Conservation (phyloP, 2,797 vertebrate genomes). For the Coendou prehensilis region DNA sequence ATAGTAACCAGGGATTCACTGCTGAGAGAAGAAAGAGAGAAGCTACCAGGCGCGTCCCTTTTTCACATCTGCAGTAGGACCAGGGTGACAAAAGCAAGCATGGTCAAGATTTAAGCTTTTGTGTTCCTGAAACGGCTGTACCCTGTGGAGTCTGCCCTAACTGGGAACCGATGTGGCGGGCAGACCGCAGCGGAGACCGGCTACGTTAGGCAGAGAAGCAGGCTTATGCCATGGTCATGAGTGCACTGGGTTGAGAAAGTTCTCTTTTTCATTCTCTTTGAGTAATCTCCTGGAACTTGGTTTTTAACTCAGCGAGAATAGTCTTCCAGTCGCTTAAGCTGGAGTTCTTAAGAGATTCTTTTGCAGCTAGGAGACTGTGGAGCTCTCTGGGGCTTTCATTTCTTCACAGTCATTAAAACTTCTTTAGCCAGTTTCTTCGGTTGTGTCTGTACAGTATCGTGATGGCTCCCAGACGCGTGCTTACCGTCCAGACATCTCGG, state of each 20-base stretch:
- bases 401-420: constrained; percentile 28
- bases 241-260: not conserved
- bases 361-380: not conserved
- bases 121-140: not conserved
- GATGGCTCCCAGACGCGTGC: not conserved
- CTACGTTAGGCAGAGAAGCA: not conserved
- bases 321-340: not conserved
- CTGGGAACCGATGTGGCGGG: not conserved
- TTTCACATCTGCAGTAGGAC: not conserved
- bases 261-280: not conserved
- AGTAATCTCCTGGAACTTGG: constrained; percentile 12
- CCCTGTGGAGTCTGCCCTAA: not conserved
- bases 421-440: constrained; percentile 13
- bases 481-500: not conserved
- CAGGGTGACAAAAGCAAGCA: not conserved
- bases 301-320: not conserved
- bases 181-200: not conserved
- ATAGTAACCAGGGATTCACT: not conserved
- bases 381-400: not conserved
- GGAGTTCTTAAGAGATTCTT: not conserved
- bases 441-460: not conserved
- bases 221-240: not conserved
- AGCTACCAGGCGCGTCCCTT: not conserved
- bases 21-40: not conserved
- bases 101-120: not conserved